A percentile compares a stretch with the other conserved stretches of the same genome.
phyloP scores from a whole-genome alignment of 2,888 invertebrate species.

The Lydus trimaculatus region DNA sequence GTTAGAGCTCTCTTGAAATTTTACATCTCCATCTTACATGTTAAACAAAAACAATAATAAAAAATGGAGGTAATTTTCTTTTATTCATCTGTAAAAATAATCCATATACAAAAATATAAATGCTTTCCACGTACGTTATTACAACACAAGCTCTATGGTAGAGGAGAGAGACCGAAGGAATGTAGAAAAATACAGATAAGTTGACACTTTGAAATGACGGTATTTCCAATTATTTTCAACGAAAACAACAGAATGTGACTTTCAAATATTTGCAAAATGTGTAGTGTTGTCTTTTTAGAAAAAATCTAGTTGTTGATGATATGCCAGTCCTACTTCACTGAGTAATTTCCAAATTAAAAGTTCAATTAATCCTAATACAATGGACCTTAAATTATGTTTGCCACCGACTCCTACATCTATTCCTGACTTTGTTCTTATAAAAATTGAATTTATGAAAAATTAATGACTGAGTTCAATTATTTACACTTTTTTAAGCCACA shows the following conservation, averaged over 20 bases:
- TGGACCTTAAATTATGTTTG: too few species aligned
- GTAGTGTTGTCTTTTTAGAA: background rate
- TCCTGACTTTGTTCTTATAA: too few species aligned
- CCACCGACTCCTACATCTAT: too few species aligned
- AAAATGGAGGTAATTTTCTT: background rate
- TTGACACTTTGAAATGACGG: constrained; percentile 35
- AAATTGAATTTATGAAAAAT: too few species aligned
- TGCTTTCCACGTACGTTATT: constrained; percentile 21
- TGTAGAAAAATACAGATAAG: constrained; percentile 16
- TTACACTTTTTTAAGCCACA: too few species aligned
- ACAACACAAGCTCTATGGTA: constrained; percentile 9
- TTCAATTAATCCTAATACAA: too few species aligned
- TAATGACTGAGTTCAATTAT: too few species aligned
- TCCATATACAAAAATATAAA: constrained; percentile 35
- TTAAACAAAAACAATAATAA: background rate
- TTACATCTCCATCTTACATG: constrained; percentile 21
- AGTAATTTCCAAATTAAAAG: too few species aligned
- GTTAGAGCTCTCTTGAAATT: constrained; percentile 16
- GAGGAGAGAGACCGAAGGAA: constrained; percentile 10
- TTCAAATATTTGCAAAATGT: background rate
- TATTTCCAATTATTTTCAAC: constrained; percentile 38
- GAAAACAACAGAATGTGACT: constrained; percentile 7
- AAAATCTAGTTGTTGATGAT: too few species aligned
- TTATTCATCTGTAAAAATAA: background rate
- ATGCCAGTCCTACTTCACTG: too few species aligned